A percentile compares a stretch with the other conserved stretches of the same genome.
These are phyloP conservation scores for Drosophila mettleri DNA, from an alignment of 2,888 invertebrate species.

Conservation along the genomic window DNA sequence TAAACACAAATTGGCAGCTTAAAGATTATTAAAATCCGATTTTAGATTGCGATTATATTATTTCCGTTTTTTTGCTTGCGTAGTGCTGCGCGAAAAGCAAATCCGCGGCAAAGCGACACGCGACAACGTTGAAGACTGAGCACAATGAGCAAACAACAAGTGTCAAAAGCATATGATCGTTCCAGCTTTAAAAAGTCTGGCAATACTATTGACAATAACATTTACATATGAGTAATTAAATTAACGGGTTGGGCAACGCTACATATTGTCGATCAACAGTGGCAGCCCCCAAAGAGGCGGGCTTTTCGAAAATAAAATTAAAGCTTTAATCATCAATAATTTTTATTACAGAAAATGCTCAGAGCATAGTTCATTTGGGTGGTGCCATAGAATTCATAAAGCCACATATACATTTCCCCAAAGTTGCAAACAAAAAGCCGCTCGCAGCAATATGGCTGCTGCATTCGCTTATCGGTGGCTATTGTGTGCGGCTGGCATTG, in stretches of 20 bases:
- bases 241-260: constrained; percentile 30
- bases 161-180: constrained; percentile 74
- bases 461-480: constrained; percentile 62
- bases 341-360: constrained; percentile 61
- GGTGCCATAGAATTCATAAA: constrained; percentile 26
- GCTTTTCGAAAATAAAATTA: constrained; percentile 10
- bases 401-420: constrained; percentile 46
- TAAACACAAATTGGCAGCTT: constrained; percentile 39
- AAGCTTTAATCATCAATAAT: background rate
- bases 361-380: constrained; percentile 17
- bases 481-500: constrained; percentile 62
- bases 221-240: constrained; percentile 25
- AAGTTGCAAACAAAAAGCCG: constrained; percentile 32
- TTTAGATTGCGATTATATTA: constrained; percentile 31
- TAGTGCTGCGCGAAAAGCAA: constrained; percentile 53
- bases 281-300: constrained; percentile 18
- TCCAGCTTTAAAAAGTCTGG: constrained; percentile 29
- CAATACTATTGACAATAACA: constrained; percentile 4
- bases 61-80: constrained; percentile 47
- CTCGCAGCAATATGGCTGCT: constrained; percentile 60
- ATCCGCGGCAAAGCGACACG: constrained; percentile 55
- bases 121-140: constrained; percentile 58
- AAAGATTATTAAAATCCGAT: constrained; percentile 43
- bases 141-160: constrained; percentile 57
- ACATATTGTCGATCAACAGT: constrained; percentile 14